Percentiles rank a stretch among this genome's conserved stretches.
Evolutionary conservation across 2,113 vertebrate genomes (phyloP).

Genomic region (Sander vitreus): DNA sequence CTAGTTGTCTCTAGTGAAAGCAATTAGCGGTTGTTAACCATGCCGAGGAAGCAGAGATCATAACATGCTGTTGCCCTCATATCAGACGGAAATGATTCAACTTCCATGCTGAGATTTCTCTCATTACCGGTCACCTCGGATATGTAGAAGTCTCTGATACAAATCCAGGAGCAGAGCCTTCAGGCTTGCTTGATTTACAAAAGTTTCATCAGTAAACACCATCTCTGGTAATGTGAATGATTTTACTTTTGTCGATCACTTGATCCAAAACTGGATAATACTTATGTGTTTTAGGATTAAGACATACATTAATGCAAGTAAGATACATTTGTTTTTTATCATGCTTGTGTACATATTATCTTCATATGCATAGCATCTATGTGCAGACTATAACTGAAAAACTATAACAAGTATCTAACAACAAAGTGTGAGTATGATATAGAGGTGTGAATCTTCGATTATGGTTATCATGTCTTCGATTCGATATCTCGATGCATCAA

Average conservation of each 20-base stretch:
- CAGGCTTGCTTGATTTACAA: constrained; percentile 9
- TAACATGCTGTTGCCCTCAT: constrained; percentile 49
- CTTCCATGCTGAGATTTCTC: constrained; percentile 58
- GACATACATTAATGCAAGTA: background rate
- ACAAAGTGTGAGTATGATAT: constrained; percentile 16
- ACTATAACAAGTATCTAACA: background rate
- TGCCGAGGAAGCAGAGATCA: constrained; percentile 51
- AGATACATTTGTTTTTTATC: background rate
- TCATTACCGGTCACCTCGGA: constrained; percentile 57
- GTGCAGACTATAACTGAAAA: background rate
- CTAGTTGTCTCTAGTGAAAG: constrained; percentile 40
- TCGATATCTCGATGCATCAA: too few relatives aligned
- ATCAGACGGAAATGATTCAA: constrained; percentile 57
- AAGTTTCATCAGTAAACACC: background rate
- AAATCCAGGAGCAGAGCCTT: constrained; percentile 36
- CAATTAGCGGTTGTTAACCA: constrained; percentile 57
- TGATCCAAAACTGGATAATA: background rate
- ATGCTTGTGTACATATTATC: background rate
- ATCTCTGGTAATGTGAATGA: background rate
- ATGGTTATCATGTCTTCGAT: too few relatives aligned
- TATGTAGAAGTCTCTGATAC: constrained; percentile 23
- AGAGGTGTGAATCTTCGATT: too few relatives aligned
- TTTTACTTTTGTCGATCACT: constrained; percentile 5
- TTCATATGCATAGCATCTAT: background rate
- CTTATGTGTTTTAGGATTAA: background rate